These are phyloP conservation scores for Microchrysa polita DNA, from an alignment of 2,888 invertebrate genomes.

Conservation along the genomic window DNA sequence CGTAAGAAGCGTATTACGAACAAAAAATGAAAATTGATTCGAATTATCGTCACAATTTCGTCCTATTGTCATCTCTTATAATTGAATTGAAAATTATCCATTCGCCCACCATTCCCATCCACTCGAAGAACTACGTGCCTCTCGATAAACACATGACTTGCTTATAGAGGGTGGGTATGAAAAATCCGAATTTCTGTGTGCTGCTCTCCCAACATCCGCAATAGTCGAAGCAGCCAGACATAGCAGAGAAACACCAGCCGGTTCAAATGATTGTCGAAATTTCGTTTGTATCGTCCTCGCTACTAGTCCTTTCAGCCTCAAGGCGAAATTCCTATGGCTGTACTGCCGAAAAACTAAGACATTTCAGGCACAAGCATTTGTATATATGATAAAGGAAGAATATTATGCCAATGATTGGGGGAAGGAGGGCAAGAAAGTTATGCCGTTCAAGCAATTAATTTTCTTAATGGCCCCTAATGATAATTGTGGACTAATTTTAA, in stretches of 20 bases:
- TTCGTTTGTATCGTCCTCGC: background rate
- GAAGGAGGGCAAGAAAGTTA: slow-evolving; percentile 17
- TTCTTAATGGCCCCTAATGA: slow-evolving; percentile 46
- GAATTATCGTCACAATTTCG: slow-evolving; percentile 17
- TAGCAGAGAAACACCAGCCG: background rate
- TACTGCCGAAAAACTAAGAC: background rate
- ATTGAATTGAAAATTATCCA: background rate
- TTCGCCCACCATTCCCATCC: background rate
- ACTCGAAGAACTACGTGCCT: slow-evolving; percentile 1
- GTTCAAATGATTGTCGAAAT: slow-evolving; percentile 15
- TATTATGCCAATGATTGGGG: background rate
- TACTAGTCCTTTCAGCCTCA: too few species aligned
- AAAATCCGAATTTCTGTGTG: background rate
- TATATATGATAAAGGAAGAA: background rate
- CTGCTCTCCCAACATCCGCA: background rate
- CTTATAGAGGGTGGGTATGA: background rate
- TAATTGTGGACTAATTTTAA: slow-evolving; percentile 46
- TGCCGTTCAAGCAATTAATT: slow-evolving; percentile 44
- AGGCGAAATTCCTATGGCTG: slow-evolving; percentile 7
- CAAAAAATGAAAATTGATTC: slow-evolving; percentile 34
- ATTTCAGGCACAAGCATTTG: background rate
- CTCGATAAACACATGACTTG: background rate
- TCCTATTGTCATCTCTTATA: background rate
- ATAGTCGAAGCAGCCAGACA: too few species aligned
- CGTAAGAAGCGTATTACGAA: too few species aligned